phyloP scores from a whole-genome alignment of 2,888 invertebrate species.

The Sericinus montela region DNA sequence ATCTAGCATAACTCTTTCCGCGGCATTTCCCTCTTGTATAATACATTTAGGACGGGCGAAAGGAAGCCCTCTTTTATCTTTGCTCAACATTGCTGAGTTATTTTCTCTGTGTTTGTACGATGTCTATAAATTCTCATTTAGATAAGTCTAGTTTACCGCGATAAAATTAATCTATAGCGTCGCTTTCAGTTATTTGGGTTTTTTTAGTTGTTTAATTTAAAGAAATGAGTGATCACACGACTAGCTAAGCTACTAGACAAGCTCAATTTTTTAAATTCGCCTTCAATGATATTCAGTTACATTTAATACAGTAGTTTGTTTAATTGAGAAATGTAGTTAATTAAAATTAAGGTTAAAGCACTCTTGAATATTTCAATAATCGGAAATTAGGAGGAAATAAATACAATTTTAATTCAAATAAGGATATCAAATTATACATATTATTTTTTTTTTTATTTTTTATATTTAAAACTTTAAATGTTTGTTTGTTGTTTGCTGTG shows the following conservation, averaged over 20 bases:
- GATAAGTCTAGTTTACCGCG: conserved; percentile 18
- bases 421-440: too few relatives aligned
- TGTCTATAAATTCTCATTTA: conserved; percentile 27
- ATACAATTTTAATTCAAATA: too few relatives aligned
- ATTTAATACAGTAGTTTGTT: not conserved
- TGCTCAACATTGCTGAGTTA: conserved; percentile 24
- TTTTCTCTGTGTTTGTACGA: conserved; percentile 25
- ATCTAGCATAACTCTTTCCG: conserved; percentile 56
- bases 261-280: not conserved
- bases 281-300: not conserved
- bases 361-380: too few relatives aligned
- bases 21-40: conserved; percentile 41
- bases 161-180: conserved; percentile 18
- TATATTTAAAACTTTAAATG: too few relatives aligned
- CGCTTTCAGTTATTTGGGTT: not conserved
- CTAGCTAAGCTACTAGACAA: not conserved
- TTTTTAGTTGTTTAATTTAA: not conserved
- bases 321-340: too few relatives aligned
- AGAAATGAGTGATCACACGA: not conserved
- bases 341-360: too few relatives aligned
- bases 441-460: too few relatives aligned
- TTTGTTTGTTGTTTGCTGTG: too few relatives aligned
- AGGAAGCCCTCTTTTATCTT: conserved; percentile 31
- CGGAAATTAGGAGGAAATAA: too few relatives aligned
- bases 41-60: conserved; percentile 34